These are phyloP conservation scores for Ginglymostoma cirratum DNA, from an alignment of 2,113 vertebrate genomes.

Conservation along the genomic window DNA sequence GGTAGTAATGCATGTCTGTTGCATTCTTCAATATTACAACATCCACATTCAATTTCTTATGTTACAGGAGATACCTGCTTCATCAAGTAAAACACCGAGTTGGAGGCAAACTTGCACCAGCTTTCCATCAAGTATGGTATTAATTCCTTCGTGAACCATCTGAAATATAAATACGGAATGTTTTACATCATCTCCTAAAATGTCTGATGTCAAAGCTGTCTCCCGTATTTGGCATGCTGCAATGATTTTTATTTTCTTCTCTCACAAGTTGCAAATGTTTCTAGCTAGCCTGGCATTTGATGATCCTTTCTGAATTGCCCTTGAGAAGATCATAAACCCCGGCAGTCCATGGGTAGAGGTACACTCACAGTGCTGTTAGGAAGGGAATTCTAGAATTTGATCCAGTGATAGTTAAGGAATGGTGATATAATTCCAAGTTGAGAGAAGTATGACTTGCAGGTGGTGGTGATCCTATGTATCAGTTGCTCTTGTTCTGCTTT, in stretches of 20 bases:
- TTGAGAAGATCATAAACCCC: not conserved
- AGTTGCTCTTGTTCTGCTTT: not conserved
- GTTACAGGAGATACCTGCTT: too few species aligned
- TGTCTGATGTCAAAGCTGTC: not conserved
- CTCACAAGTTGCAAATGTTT: too few species aligned
- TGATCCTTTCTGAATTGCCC: not conserved
- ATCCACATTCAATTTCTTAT: too few species aligned
- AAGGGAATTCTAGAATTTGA: not conserved
- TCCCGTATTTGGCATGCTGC: not conserved
- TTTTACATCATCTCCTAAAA: not conserved
- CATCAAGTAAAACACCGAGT: too few species aligned
- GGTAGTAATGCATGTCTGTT: too few species aligned
- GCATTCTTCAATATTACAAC: too few species aligned
- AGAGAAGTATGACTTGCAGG: too few species aligned
- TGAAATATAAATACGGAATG: not conserved
- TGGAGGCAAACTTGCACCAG: too few species aligned
- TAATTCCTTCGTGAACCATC: not conserved
- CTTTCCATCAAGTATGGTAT: not conserved
- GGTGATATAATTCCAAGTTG: not conserved
- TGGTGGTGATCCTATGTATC: not conserved
- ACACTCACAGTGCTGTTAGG: not conserved
- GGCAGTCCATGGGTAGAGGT: not conserved
- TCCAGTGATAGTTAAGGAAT: too few species aligned
- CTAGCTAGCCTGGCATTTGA: too few species aligned
- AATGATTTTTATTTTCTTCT: too few species aligned